Evolutionary conservation across 2,113 vertebrate genomes (phyloP), one percentile per base, ranked within the genome.

Genomic region (Amazona vittata): DNA sequence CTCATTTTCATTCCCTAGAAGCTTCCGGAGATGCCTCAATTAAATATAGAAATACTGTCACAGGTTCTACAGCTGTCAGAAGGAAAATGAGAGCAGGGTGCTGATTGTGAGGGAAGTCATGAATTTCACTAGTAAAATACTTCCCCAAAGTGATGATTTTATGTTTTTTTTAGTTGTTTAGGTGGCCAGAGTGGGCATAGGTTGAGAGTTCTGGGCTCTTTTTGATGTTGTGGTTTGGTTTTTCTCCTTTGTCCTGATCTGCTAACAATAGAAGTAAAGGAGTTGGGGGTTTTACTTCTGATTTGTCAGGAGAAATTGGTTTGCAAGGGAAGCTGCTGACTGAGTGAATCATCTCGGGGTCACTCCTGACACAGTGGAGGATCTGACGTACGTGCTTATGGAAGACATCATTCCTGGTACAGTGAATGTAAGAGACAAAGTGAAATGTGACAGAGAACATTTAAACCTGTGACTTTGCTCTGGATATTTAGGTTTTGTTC

Each of bases 341-440:
- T 44, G 70, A 12, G 28, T 92, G 53, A 49, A 73, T 46, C 29
- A 19, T 19, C 28, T 57, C 49, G 18, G 41, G 68, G 63, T 67
- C 47, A 13, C 22, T 63, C 37, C 47, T 24, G 31, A 11, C 26
- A 21, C 68, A 22, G 22, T 11, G 65, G 49, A 73, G 47, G 16
- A 47, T 8, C 44, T 11, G 43, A 17, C 53, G 39, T 73, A 0
- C 1, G 43, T 37, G 62, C 5, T 0, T 28, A 10, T 33, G 26
- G 65, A 69, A 63, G 37, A 39, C 44, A 16, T 31, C 5, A 5
- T 63, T 52, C 60, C 57, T 52, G 15, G 24, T 26, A 47, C 57
- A 53, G 0, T 31, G 49, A 53, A 53, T 43, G 26, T 9, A 15
- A 49, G 53, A 39, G 52, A 37, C 0, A 0, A 67, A 57, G 60